Percentiles rank a stretch among this genome's conserved stretches.
Evolutionary conservation across 2,113 vertebrate genomes (phyloP).

Genomic region (Gracilinanus agilis): DNA sequence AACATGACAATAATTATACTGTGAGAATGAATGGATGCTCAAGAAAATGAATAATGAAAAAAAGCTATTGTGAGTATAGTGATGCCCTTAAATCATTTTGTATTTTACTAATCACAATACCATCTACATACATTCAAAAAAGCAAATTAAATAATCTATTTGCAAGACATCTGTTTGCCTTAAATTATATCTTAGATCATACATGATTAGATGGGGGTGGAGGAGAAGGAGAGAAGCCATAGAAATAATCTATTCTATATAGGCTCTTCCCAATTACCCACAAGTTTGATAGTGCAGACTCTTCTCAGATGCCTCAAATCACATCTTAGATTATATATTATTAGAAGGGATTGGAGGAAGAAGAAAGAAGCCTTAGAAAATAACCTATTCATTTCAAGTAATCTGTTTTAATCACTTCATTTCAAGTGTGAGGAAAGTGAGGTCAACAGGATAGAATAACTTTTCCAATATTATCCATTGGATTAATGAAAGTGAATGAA

Average conservation of each 20-base stretch:
- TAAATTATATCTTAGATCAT: no score
- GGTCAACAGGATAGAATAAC: background rate
- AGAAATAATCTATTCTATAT: no score
- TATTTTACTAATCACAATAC: background rate
- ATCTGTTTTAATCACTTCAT: background rate
- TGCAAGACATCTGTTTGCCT: background rate
- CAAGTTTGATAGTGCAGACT: background rate
- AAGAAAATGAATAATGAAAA: background rate
- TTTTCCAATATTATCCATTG: background rate
- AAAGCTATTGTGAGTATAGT: background rate
- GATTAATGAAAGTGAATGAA: background rate
- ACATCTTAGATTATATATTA: background rate
- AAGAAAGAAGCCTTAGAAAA: background rate
- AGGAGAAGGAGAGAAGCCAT: no score
- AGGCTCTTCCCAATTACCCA: background rate
- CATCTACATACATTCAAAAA: background rate
- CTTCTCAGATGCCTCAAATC: background rate
- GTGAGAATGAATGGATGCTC: background rate
- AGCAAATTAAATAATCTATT: background rate
- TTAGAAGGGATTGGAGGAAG: no score
- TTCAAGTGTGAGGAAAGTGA: background rate
- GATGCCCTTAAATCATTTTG: background rate
- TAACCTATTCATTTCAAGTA: background rate
- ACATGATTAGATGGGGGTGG: no score
- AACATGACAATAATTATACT: background rate